Percentiles rank a stretch among this genome's conserved stretches.
phyloP scores from a whole-genome alignment of 2,888 invertebrate species.

The Tipula vernalis region DNA sequence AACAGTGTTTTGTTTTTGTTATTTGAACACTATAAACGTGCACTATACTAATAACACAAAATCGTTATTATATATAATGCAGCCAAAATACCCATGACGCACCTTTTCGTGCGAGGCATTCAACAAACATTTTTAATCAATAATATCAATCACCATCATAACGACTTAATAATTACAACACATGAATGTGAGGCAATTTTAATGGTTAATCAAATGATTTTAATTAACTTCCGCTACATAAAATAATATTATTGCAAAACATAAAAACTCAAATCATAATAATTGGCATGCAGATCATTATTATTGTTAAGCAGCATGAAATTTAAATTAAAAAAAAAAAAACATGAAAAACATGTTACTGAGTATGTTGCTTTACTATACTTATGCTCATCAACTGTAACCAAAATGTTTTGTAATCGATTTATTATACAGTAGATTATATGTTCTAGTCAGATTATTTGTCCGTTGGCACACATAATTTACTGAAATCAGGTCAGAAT shows the following conservation, averaged over 20 bases:
- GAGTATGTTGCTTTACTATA: too few species aligned
- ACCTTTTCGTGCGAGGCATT: too few species aligned
- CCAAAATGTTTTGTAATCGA: background rate
- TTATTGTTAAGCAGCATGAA: background rate
- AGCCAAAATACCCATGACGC: too few species aligned
- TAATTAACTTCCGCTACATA: background rate
- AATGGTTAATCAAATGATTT: background rate
- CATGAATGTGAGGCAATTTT: background rate
- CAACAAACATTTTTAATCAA: too few species aligned
- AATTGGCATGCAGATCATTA: background rate
- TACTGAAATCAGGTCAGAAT: too few species aligned
- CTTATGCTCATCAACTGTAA: background rate
- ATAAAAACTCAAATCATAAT: background rate
- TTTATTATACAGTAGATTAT: background rate
- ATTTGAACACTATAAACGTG: background rate
- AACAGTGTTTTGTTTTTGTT: background rate
- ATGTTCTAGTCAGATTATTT: background rate
- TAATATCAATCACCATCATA: too few species aligned
- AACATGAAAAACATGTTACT: background rate
- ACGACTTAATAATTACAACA: background rate
- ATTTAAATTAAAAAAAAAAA: background rate
- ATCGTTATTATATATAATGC: too few species aligned
- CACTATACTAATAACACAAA: background rate
- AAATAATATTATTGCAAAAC: background rate
- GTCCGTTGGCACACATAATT: background rate